Evolutionary conservation across 2,113 vertebrate species (phyloP).

Genomic region (Fukomys damarensis): DNA sequence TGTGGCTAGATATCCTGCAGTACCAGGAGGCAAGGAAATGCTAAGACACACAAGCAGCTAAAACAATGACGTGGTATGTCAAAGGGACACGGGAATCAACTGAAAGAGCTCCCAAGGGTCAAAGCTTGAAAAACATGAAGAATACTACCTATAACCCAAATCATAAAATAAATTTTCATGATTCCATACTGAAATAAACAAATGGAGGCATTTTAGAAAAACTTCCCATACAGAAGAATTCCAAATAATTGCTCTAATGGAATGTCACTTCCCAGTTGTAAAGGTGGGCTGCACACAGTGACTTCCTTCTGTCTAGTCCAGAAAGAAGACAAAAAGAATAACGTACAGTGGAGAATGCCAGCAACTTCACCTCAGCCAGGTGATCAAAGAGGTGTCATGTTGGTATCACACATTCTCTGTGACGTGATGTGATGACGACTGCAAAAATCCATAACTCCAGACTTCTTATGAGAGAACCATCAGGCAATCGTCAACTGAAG

Average conservation of each 20-base stretch:
- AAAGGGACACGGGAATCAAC: neutral
- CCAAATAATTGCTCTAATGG: neutral
- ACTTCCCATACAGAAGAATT: neutral
- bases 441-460: neutral
- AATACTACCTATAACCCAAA: neutral
- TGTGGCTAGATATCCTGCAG: neutral
- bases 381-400: neutral
- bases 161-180: neutral
- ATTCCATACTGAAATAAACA: neutral
- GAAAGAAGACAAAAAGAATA: neutral
- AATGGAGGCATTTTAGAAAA: neutral
- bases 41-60: neutral
- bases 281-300: neutral
- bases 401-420: neutral
- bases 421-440: neutral
- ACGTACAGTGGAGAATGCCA: neutral
- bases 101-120: neutral
- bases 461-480: neutral
- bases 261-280: neutral
- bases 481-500: neutral
- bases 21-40: neutral
- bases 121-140: neutral
- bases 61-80: neutral
- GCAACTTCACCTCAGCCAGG: neutral
- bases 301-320: neutral